Base-by-base conservation (phyloP, 2,888 invertebrate genomes). In the Danaus chrysippus region DNA sequence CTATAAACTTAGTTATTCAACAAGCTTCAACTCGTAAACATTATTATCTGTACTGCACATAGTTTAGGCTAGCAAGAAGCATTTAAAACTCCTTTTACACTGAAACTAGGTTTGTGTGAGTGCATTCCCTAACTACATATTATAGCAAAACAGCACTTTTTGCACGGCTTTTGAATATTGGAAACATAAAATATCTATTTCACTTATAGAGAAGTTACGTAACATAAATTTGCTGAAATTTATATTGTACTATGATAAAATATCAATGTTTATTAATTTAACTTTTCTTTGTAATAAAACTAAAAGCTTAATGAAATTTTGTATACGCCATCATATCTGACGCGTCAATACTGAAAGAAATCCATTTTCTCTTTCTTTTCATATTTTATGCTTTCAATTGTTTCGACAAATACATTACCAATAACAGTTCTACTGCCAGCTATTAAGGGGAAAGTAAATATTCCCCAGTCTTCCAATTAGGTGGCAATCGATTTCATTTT, bases 31-130 rank as follows among this genome's bases (percentile, higher is more conserved):
- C 73, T 69, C 69, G 67, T 72, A 71, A 73, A 75, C 71, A 70
- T 71, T 74, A 71, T 74, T 74, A 73, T 70, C 73, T 71, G 71
- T 69, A 69, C 72, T 69, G 69, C 70, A 70, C 71, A 74, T 75
- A 73, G 72, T 73, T 73, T 59, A 61, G 61, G 56, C 64, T 68
- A 71, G 66, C 70, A 65, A 63, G 63, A 61, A 59, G 64, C 64
- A 70, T 71, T 70, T 70, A 70, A 72, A 73, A 72, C 70, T 68
- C 68, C 67, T 65, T 66, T 68, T 62, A 62, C 61, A 64, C 61
- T 64, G 56, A 54, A 60, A 56, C 58, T 61, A 70, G 69, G 69
- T 68, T 70, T 64, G 59, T 59, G 62, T 63, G 62, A 55, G 65
- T 68, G 60, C 64, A 65, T 68, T 70, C 61, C 58, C 13, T 34